Percentiles rank a stretch among this genome's conserved stretches.
phyloP scores from a whole-genome alignment of 2,113 vertebrate species.

The Amazona guildingii region DNA sequence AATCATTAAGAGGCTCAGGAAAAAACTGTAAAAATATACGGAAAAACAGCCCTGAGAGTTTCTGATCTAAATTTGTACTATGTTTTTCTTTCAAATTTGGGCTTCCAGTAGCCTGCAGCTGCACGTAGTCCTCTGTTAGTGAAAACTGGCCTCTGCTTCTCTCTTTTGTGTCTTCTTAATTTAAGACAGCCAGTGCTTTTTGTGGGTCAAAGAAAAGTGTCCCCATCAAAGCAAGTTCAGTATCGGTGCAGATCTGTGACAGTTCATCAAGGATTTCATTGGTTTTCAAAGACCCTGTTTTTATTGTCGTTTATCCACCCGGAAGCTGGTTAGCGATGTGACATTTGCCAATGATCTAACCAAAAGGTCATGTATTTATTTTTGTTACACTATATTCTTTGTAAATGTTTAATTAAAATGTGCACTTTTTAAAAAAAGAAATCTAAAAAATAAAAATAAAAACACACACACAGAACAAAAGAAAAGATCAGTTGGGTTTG shows the following conservation, averaged over 20 bases:
- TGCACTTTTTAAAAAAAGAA: slow-evolving; percentile 65
- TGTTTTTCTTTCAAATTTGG: slow-evolving; percentile 13
- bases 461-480: background rate
- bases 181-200: slow-evolving; percentile 20
- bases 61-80: slow-evolving; percentile 62
- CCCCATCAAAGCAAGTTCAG: slow-evolving; percentile 1
- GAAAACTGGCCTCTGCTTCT: slow-evolving; percentile 22
- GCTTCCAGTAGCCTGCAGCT: slow-evolving; percentile 45
- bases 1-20: slow-evolving; percentile 72
- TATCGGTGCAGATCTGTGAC: slow-evolving; percentile 22
- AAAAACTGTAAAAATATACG: slow-evolving; percentile 18
- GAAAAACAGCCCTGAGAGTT: slow-evolving; percentile 54
- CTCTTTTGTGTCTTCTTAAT: background rate
- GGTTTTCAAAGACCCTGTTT: slow-evolving; percentile 29
- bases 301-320: slow-evolving; percentile 47
- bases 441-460: background rate
- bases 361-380: slow-evolving; percentile 75
- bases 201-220: slow-evolving; percentile 23
- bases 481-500: slow-evolving; percentile 10
- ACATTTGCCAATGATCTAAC: slow-evolving; percentile 62
- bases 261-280: slow-evolving; percentile 2
- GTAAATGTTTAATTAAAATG: slow-evolving; percentile 71
- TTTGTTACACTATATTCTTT: slow-evolving; percentile 72
- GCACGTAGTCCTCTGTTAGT: slow-evolving; percentile 10
- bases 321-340: slow-evolving; percentile 51